Evolutionary conservation across 2,797 vertebrate genomes (phyloP).

Genomic region (Scolopax rusticola): DNA sequence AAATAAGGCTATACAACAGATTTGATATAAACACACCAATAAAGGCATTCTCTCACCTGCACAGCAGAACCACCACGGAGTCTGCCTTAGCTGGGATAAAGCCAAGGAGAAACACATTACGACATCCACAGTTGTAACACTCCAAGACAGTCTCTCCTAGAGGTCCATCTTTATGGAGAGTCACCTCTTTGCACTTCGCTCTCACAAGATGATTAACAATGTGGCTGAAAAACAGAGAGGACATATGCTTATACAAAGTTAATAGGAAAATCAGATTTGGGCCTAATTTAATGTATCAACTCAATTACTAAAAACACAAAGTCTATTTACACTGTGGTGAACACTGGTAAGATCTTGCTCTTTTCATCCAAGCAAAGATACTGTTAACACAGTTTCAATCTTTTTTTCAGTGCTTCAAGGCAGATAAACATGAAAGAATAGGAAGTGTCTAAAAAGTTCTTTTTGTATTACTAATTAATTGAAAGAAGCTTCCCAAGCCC

Average conservation of each 20-base stretch:
- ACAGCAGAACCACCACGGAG: conserved; percentile 95
- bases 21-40: background rate
- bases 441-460: rapidly evolving
- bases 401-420: background rate
- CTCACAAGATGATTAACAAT: conserved; percentile 98
- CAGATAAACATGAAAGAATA: background rate
- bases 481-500: background rate
- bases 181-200: conserved; percentile 99
- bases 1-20: background rate
- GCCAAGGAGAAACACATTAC: conserved; percentile 96
- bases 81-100: conserved; percentile 98
- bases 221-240: conserved; percentile 84
- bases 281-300: background rate
- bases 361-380: background rate
- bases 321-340: background rate
- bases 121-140: conserved; percentile 97
- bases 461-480: background rate
- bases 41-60: conserved; percentile 84
- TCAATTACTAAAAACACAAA: background rate
- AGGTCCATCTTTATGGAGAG: conserved; percentile 95
- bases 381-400: background rate
- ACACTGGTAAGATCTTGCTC: rapidly evolving
- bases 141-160: conserved; percentile 96
- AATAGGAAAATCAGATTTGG: background rate
- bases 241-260: rapidly evolving